Percentiles rank a stretch among this genome's conserved stretches.
Evolutionary conservation across 2,888 invertebrate genomes (phyloP).

Genomic region (Acrobasis suavella): DNA sequence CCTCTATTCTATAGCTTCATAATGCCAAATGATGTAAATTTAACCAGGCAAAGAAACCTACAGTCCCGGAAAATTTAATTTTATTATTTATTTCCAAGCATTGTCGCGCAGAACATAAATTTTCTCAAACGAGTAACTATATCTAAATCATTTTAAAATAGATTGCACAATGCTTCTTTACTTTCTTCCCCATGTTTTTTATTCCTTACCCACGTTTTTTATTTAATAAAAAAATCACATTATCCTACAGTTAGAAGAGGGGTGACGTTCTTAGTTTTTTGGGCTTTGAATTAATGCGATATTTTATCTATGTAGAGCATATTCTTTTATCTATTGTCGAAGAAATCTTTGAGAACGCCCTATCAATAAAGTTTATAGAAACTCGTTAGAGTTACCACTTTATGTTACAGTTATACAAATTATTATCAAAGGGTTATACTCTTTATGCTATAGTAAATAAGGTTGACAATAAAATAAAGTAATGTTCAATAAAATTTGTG

Average conservation of each 20-base stretch:
- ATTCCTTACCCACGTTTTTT: conserved; percentile 70
- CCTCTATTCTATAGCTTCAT: too few relatives aligned
- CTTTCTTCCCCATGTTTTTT: conserved; percentile 37
- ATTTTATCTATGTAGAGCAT: conserved; percentile 62
- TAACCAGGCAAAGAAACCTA: neutral
- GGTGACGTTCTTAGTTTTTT: conserved; percentile 54
- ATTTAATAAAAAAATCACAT: conserved; percentile 52
- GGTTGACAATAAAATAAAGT: neutral
- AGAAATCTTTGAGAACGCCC: conserved; percentile 59
- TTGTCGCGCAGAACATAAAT: conserved; percentile 5
- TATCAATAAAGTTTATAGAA: conserved; percentile 52
- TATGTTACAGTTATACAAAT: conserved; percentile 19
- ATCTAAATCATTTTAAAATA: conserved; percentile 44
- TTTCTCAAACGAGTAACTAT: conserved; percentile 23
- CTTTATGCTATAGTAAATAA: neutral
- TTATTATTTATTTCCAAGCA: neutral
- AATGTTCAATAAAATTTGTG: conserved; percentile 7
- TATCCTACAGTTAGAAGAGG: conserved; percentile 53
- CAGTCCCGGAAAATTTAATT: conserved; percentile 9
- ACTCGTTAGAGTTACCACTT: conserved; percentile 32
- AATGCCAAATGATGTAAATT: neutral
- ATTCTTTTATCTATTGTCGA: conserved; percentile 38
- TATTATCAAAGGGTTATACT: conserved; percentile 4
- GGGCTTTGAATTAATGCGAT: conserved; percentile 58
- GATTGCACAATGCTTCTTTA: conserved; percentile 30